Evolutionary conservation across 64 coral and sea anemone species (phyloP).

Genomic region (Hydrozoanthus tunicans): DNA sequence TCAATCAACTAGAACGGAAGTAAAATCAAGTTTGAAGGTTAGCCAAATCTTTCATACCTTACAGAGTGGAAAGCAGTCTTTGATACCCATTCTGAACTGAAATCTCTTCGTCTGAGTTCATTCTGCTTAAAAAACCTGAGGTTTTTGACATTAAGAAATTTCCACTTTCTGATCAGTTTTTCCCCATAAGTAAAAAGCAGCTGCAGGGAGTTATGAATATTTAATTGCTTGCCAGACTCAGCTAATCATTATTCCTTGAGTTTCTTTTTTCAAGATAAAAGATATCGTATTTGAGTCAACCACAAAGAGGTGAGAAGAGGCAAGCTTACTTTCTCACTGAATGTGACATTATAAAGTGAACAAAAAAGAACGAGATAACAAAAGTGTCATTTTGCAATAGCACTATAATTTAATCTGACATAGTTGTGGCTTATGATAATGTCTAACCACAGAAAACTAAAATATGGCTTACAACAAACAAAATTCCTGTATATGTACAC

Average conservation of each 20-base stretch:
- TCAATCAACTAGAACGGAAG: neutral
- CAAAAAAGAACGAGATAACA: neutral
- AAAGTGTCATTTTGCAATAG: constrained; percentile 3
- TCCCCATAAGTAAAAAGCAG: neutral
- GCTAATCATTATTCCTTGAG: constrained; percentile 6
- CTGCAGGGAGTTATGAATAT: constrained; percentile 52
- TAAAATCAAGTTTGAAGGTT: neutral
- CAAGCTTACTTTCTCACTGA: neutral
- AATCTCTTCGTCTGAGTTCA: neutral
- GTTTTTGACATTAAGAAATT: constrained; percentile 44
- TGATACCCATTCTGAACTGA: neutral
- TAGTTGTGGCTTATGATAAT: constrained; percentile 13
- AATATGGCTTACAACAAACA: neutral
- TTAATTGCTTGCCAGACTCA: constrained; percentile 10
- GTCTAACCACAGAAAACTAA: constrained; percentile 16
- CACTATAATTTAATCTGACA: constrained; percentile 21
- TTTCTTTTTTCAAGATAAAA: neutral
- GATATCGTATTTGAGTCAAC: neutral
- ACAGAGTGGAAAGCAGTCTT: constrained; percentile 27
- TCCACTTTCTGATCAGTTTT: constrained; percentile 34
- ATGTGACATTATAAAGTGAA: neutral
- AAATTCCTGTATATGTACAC: neutral
- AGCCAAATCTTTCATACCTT: neutral
- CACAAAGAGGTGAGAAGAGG: neutral
- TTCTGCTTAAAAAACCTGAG: constrained; percentile 36